phyloP scores from a whole-genome alignment of 2,113 vertebrate genomes.

The Notothenia coriiceps region DNA sequence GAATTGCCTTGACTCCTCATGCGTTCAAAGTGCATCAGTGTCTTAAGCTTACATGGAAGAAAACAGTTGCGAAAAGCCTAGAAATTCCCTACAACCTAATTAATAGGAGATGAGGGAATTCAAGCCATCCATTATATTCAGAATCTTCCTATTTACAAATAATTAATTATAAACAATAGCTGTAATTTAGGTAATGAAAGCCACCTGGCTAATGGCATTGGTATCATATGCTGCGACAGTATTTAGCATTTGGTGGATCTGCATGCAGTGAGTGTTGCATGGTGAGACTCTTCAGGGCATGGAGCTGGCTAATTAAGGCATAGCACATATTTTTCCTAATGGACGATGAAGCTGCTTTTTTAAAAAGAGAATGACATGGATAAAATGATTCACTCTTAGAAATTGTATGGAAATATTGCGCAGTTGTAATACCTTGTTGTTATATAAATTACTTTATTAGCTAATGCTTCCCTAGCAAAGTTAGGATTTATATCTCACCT shows the following conservation, averaged over 20 bases:
- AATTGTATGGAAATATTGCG: slow-evolving; percentile 14
- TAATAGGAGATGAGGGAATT: slow-evolving; percentile 80
- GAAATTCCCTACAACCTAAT: slow-evolving; percentile 73
- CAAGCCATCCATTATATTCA: slow-evolving; percentile 92
- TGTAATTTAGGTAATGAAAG: slow-evolving; percentile 93
- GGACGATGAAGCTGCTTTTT: slow-evolving; percentile 50
- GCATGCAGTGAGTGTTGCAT: slow-evolving; percentile 83
- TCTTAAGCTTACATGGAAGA: slow-evolving; percentile 15
- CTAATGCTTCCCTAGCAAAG: background rate
- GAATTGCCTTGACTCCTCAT: slow-evolving; percentile 28
- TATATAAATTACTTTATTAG: background rate
- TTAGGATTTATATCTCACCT: slow-evolving; percentile 3
- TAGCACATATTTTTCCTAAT: slow-evolving; percentile 79
- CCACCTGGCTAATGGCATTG: slow-evolving; percentile 95
- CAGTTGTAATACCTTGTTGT: slow-evolving; percentile 10
- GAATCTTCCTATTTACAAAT: slow-evolving; percentile 95
- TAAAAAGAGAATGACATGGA: slow-evolving; percentile 42
- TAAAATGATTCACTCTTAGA: slow-evolving; percentile 27
- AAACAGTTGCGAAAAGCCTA: slow-evolving; percentile 44
- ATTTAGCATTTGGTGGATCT: slow-evolving; percentile 92
- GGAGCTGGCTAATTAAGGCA: slow-evolving; percentile 80
- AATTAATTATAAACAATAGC: slow-evolving; percentile 97
- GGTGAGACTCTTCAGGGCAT: slow-evolving; percentile 85
- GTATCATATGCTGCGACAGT: slow-evolving; percentile 92
- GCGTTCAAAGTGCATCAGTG: slow-evolving; percentile 20